A percentile compares a stretch with the other conserved stretches of the same genome.
These are phyloP conservation scores for Therioaphis trifolii DNA, from an alignment of 2,888 invertebrate genomes.

Conservation along the genomic window DNA sequence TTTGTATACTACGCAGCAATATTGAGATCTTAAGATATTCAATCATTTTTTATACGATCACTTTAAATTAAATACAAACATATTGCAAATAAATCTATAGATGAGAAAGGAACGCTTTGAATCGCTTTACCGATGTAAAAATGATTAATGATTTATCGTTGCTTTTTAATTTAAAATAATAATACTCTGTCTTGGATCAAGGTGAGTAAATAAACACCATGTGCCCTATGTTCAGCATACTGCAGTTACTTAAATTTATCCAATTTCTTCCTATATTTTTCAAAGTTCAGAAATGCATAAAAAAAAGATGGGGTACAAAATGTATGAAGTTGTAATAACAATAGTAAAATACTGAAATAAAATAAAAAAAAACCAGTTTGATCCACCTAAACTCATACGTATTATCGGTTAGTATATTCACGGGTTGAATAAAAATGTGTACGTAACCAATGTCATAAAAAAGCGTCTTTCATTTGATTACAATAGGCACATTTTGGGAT, in stretches of 20 bases:
- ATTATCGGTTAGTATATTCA: conserved; percentile 22
- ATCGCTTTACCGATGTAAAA: background rate
- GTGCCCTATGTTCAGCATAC: background rate
- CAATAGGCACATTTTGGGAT: conserved; percentile 35
- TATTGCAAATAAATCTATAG: background rate
- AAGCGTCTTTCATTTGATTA: conserved; percentile 17
- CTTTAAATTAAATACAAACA: too few relatives aligned
- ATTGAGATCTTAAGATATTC: too few relatives aligned
- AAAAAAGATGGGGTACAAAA: background rate
- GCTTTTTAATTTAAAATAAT: conserved; percentile 20
- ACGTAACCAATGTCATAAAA: conserved; percentile 36
- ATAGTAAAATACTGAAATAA: background rate
- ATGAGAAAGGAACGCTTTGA: background rate
- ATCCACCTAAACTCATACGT: background rate
- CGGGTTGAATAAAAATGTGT: conserved; percentile 25
- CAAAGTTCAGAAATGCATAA: background rate
- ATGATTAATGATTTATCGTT: conserved; percentile 24
- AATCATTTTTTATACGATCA: too few relatives aligned
- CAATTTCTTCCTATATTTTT: background rate
- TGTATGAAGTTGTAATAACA: background rate
- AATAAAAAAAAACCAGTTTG: background rate
- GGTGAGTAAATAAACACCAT: background rate
- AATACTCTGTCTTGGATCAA: background rate
- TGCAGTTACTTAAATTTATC: background rate
- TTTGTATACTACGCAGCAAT: too few relatives aligned